These are phyloP conservation scores for Acanthurus leucopareius DNA, from an alignment of 2,797 vertebrate genomes.

Conservation along the genomic window DNA sequence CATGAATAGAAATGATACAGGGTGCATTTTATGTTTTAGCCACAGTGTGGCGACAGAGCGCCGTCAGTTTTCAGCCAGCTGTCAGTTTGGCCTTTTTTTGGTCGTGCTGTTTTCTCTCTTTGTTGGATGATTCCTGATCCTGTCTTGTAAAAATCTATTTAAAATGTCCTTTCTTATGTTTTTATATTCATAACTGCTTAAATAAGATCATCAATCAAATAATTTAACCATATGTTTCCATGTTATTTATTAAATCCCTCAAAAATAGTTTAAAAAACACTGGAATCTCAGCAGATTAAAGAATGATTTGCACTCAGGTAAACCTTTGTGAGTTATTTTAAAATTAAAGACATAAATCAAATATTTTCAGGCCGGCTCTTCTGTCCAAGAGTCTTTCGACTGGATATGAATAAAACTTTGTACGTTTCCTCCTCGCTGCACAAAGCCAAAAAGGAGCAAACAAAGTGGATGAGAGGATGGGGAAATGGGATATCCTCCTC, in stretches of 20 bases:
- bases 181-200: not conserved
- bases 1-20: too few relatives aligned
- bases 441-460: conserved; percentile 11
- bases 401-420: not conserved
- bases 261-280: not conserved
- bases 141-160: too few relatives aligned
- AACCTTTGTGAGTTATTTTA: not conserved
- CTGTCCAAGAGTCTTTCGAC: not conserved
- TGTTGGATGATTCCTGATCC: not conserved
- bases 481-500: conserved; percentile 49
- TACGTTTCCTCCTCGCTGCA: too few relatives aligned
- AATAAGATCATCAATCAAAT: not conserved
- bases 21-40: conserved; percentile 28
- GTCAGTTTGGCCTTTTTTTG: not conserved
- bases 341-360: not conserved
- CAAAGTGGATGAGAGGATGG: conserved; percentile 22
- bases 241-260: not conserved
- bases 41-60: conserved; percentile 68
- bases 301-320: not conserved
- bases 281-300: not conserved
- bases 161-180: not conserved
- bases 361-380: not conserved
- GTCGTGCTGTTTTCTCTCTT: not conserved
- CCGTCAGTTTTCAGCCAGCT: not conserved
- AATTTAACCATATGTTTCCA: not conserved